Conservation (phyloP, 2,888 invertebrate species). For the Lacanobia wlatinum region DNA sequence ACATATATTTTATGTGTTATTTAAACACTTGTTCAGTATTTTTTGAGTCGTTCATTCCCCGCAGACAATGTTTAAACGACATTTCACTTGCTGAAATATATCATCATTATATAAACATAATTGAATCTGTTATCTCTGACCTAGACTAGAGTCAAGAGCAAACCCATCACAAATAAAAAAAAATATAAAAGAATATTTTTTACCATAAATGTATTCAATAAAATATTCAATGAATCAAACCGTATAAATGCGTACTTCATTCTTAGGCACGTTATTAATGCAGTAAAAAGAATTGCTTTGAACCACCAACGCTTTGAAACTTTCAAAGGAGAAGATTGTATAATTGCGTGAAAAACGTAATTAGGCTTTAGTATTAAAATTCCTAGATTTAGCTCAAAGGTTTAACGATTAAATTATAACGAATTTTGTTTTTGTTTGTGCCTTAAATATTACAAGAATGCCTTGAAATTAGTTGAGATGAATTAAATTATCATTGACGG, state of each 20-base stretch:
- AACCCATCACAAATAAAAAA: too few relatives aligned
- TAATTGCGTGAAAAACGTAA: constrained; percentile 46
- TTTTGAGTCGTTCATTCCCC: not conserved
- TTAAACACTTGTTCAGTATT: not conserved
- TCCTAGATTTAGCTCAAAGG: constrained; percentile 29
- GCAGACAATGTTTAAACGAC: not conserved
- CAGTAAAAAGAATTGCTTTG: constrained; percentile 16
- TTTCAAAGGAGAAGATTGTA: constrained; percentile 43
- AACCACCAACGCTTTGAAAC: constrained; percentile 23
- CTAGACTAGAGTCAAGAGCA: too few relatives aligned
- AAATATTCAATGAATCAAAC: constrained; percentile 19
- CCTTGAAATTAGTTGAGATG: not conserved
- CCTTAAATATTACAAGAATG: constrained; percentile 2
- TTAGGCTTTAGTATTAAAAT: constrained; percentile 31
- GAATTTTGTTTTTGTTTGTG: constrained; percentile 19
- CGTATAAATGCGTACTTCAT: constrained; percentile 6
- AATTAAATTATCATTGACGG: constrained; percentile 3
- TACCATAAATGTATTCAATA: constrained; percentile 5
- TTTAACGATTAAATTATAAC: constrained; percentile 16
- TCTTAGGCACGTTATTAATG: not conserved
- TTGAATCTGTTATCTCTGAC: too few relatives aligned
- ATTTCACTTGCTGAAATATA: not conserved
- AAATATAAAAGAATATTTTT: not conserved
- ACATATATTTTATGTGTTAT: constrained; percentile 9
- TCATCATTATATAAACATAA: too few relatives aligned